phyloP scores from a whole-genome alignment of 2,797 vertebrate species.

The Thripadectes ignobilis region DNA sequence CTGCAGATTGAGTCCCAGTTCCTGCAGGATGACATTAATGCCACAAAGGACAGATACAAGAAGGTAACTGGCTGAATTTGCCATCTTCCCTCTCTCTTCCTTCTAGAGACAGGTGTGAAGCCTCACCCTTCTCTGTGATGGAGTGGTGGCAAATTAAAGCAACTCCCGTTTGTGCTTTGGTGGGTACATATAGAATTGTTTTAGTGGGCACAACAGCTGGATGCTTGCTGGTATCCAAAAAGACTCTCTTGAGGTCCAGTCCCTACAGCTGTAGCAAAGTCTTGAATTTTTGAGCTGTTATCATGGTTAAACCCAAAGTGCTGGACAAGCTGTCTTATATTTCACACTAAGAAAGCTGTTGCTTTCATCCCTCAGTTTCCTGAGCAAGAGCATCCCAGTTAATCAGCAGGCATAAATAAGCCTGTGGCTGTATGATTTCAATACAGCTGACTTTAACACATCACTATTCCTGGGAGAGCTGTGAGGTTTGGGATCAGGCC shows the following conservation, averaged over 20 bases:
- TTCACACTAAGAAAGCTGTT: background rate
- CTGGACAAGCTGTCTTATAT: background rate
- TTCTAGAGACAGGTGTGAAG: background rate
- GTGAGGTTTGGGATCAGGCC: background rate
- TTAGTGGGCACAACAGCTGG: background rate
- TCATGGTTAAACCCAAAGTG: background rate
- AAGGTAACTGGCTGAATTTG: slow-evolving; percentile 80
- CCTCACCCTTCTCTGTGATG: background rate
- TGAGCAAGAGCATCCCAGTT: background rate
- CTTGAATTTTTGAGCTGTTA: background rate
- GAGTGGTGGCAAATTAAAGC: background rate
- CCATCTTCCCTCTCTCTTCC: background rate
- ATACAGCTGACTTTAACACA: background rate
- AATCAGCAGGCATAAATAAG: background rate
- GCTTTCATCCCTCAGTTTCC: background rate
- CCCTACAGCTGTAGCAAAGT: background rate
- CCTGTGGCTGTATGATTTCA: background rate
- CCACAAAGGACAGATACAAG: slow-evolving; percentile 91
- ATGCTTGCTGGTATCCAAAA: background rate
- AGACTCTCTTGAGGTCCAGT: background rate
- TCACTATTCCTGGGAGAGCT: background rate
- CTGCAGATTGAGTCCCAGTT: slow-evolving; percentile 93
- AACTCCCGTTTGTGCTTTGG: background rate
- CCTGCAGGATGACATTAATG: slow-evolving; percentile 91
- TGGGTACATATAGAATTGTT: background rate